Evolutionary conservation across 2,888 invertebrate genomes (phyloP).

Genomic region (Athetis lepigone): DNA sequence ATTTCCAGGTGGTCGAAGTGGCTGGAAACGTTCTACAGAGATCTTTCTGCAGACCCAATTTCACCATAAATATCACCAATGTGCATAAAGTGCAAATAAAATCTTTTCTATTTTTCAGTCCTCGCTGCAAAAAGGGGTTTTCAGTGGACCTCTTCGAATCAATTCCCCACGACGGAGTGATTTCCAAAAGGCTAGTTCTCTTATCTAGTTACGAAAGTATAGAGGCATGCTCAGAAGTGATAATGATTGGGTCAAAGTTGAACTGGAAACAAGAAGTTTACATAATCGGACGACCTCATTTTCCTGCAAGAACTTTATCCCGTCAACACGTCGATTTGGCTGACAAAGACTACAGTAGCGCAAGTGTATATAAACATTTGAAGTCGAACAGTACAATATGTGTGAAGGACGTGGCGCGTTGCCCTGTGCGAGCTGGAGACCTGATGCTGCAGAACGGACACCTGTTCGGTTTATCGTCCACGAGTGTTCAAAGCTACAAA

Average conservation of each 20-base stretch:
- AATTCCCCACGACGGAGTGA: conserved; percentile 73
- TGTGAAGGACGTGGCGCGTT: conserved; percentile 73
- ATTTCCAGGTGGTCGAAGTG: not conserved
- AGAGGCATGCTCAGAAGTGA: conserved; percentile 70
- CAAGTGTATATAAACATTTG: conserved; percentile 54
- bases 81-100: not conserved
- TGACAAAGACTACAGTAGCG: conserved; percentile 37
- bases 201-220: conserved; percentile 77
- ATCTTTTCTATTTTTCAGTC: conserved; percentile 79
- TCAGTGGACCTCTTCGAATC: conserved; percentile 73
- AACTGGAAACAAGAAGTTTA: conserved; percentile 64
- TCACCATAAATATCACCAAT: not conserved
- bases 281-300: conserved; percentile 78
- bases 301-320: conserved; percentile 72
- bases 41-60: not conserved
- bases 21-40: not conserved
- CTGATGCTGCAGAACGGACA: conserved; percentile 76
- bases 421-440: conserved; percentile 82
- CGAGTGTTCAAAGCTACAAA: conserved; percentile 70
- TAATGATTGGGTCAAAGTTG: conserved; percentile 70
- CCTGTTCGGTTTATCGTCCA: conserved; percentile 79
- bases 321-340: conserved; percentile 74
- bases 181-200: conserved; percentile 76
- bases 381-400: conserved; percentile 73
- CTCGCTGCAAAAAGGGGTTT: conserved; percentile 83